These are phyloP conservation scores for Psittacula cyanocephala DNA, from an alignment of 2,113 vertebrate genomes.

Conservation along the genomic window DNA sequence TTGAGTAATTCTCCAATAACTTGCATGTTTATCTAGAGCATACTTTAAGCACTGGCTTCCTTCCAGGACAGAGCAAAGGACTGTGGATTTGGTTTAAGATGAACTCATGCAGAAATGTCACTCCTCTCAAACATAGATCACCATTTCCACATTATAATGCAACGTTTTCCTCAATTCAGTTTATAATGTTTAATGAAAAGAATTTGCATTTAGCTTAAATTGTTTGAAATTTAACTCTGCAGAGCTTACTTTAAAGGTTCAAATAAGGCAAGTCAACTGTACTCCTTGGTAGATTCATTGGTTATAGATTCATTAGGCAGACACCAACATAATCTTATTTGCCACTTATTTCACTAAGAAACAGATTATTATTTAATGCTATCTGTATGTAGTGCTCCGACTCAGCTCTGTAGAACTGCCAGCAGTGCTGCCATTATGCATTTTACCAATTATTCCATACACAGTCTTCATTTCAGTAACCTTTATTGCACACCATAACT, in stretches of 20 bases:
- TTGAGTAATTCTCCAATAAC: neutral
- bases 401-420: slow-evolving; percentile 22
- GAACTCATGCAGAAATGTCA: neutral
- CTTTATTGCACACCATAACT: slow-evolving; percentile 41
- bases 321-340: neutral
- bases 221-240: neutral
- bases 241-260: neutral
- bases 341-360: slow-evolving; percentile 10
- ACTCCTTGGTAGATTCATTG: neutral
- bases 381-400: slow-evolving; percentile 20
- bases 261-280: neutral
- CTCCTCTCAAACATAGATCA: neutral
- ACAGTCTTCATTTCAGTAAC: slow-evolving; percentile 13
- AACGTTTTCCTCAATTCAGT: neutral
- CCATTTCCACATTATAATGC: neutral
- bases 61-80: neutral
- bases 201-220: neutral
- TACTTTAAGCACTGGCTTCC: slow-evolving; percentile 8
- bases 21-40: neutral
- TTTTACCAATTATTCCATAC: slow-evolving; percentile 45
- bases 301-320: slow-evolving; percentile 1
- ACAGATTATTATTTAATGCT: slow-evolving; percentile 31
- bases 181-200: neutral
- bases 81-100: neutral
- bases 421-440: neutral